Evolutionary conservation across 2,113 vertebrate species (phyloP).

Genomic region (Microtus oregoni): DNA sequence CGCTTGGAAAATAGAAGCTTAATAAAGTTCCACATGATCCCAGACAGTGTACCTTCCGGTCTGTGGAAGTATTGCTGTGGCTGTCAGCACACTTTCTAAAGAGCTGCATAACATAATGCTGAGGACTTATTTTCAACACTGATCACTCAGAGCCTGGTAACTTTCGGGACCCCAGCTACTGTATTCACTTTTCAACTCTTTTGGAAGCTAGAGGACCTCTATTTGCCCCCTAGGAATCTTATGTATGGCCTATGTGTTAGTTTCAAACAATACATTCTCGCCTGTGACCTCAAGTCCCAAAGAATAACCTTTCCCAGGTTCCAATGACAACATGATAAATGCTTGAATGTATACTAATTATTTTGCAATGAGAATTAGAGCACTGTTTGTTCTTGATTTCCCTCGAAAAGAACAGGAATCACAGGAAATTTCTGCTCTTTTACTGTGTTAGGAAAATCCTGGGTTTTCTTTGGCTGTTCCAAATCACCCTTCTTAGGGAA

Average conservation of each 20-base stretch:
- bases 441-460: constrained; percentile 35
- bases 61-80: neutral
- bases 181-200: constrained; percentile 66
- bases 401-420: constrained; percentile 63
- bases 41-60: constrained; percentile 19
- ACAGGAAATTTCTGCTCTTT: constrained; percentile 60
- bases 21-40: constrained; percentile 69
- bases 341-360: constrained; percentile 76
- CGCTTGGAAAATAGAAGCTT: constrained; percentile 80
- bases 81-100: neutral
- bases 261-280: constrained; percentile 70
- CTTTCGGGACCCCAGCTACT: constrained; percentile 56
- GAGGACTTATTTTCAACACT: constrained; percentile 50
- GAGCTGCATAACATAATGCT: neutral
- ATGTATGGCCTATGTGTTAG: constrained; percentile 54
- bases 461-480: constrained; percentile 44
- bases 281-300: constrained; percentile 74
- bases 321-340: constrained; percentile 80
- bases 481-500: constrained; percentile 33
- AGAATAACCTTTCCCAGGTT: constrained; percentile 75
- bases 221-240: constrained; percentile 57
- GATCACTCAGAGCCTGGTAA: neutral
- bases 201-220: constrained; percentile 53
- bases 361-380: constrained; percentile 79
- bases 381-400: constrained; percentile 72